A percentile compares a stretch with the other conserved stretches of the same genome.
phyloP scores from a whole-genome alignment of 2,888 invertebrate species.

The Nudaria mundana region DNA sequence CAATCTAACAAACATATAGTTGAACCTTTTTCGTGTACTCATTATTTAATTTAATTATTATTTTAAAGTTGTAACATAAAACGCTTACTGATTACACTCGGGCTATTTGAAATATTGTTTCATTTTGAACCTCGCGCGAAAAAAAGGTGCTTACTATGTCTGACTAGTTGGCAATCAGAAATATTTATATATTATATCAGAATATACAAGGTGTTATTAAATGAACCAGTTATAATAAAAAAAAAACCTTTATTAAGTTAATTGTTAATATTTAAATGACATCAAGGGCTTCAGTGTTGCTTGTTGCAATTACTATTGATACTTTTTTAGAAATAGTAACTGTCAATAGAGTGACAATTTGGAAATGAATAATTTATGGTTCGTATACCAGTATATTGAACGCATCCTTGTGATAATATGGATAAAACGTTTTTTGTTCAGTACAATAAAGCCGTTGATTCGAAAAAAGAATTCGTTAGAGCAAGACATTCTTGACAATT shows the following conservation, averaged over 20 bases:
- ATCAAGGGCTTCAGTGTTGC: constrained; percentile 22
- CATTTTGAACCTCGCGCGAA: constrained; percentile 29
- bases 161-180: constrained; percentile 26
- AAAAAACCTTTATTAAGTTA: constrained; percentile 33
- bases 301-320: constrained; percentile 48
- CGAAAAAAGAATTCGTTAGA: too few relatives aligned
- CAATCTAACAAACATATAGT: constrained; percentile 30
- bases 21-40: constrained; percentile 23
- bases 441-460: too few relatives aligned
- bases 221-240: constrained; percentile 26
- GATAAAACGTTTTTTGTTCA: constrained; percentile 3
- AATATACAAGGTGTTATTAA: constrained; percentile 35
- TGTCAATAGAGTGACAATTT: constrained; percentile 34
- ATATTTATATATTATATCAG: constrained; percentile 19
- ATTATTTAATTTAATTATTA: constrained; percentile 29
- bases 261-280: constrained; percentile 31
- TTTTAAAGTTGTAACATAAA: constrained; percentile 30
- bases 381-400: neutral
- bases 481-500: too few relatives aligned
- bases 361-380: constrained; percentile 18
- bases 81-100: constrained; percentile 34
- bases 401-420: constrained; percentile 6
- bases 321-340: constrained; percentile 38
- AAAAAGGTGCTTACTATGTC: constrained; percentile 31
- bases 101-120: constrained; percentile 31